phyloP scores from a whole-genome alignment of 2,797 vertebrate genomes.

The Sebastes dallii region DNA sequence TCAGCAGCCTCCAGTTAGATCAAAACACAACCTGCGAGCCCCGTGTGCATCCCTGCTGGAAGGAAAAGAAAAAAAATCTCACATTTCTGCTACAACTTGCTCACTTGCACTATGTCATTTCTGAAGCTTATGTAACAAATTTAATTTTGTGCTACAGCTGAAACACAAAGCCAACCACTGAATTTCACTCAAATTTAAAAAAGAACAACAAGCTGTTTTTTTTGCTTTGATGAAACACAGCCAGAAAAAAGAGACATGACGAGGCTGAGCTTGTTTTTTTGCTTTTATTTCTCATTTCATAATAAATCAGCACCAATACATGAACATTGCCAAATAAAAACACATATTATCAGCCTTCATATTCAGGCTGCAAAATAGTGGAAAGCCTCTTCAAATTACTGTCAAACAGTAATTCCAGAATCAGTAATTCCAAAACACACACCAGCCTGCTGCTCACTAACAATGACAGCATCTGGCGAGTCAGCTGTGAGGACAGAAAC shows the following conservation, averaged over 20 bases:
- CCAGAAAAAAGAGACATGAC: not conserved
- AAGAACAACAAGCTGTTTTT: not conserved
- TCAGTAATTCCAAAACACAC: slow-evolving; percentile 14
- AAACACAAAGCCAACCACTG: not conserved
- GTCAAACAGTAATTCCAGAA: too few relatives aligned
- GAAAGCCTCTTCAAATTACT: not conserved
- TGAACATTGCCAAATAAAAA: not conserved
- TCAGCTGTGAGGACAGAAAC: slow-evolving; percentile 27
- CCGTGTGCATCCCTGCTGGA: slow-evolving; percentile 18
- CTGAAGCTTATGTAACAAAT: not conserved
- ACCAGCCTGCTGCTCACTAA: slow-evolving; percentile 28
- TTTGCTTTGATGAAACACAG: not conserved
- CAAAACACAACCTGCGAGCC: slow-evolving; percentile 38
- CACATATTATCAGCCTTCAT: not conserved
- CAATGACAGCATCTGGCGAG: slow-evolving; percentile 41
- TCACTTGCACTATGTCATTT: not conserved
- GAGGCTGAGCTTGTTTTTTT: not conserved
- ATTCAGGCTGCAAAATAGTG: not conserved
- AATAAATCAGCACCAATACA: not conserved
- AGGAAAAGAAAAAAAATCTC: not conserved
- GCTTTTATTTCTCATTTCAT: not conserved
- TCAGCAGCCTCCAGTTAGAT: slow-evolving; percentile 53
- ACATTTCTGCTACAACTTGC: not conserved
- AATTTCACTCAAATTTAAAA: not conserved
- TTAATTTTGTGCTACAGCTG: not conserved